Conservation (phyloP, 2,888 invertebrate species). For the Iphiclides podalirius region DNA sequence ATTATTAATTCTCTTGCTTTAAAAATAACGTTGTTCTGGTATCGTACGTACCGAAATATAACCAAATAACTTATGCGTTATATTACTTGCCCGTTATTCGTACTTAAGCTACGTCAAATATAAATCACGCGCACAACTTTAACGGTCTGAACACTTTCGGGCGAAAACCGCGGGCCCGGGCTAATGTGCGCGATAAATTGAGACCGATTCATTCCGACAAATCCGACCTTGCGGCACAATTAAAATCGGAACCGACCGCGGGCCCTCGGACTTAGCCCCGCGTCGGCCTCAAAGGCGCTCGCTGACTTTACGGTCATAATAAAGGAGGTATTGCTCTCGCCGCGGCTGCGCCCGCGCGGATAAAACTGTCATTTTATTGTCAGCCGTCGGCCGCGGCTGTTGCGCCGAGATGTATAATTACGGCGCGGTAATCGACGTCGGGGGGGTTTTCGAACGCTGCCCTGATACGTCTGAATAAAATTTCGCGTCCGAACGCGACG, state of each 20-base stretch:
- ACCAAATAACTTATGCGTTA: too few species aligned
- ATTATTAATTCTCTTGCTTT: too few species aligned
- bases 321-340: slow-evolving; percentile 25
- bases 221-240: slow-evolving; percentile 5
- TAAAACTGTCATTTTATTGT: slow-evolving; percentile 31
- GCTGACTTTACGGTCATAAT: slow-evolving; percentile 20
- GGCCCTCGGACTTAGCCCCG: neutral
- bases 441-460: neutral
- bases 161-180: neutral
- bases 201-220: slow-evolving; percentile 1
- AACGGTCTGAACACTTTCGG: neutral
- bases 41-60: too few species aligned
- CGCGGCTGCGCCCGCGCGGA: slow-evolving; percentile 21
- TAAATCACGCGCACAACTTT: neutral
- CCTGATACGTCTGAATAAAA: neutral
- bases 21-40: too few species aligned
- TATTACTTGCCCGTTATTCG: neutral
- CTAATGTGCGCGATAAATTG: neutral
- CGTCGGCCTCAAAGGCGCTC: neutral
- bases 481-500: too few species aligned
- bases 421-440: slow-evolving; percentile 11
- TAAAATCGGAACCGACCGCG: slow-evolving; percentile 4
- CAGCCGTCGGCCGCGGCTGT: slow-evolving; percentile 24
- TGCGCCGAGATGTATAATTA: slow-evolving; percentile 17
- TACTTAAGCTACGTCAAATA: neutral